These are phyloP conservation scores for Pteruthius melanotis DNA, from an alignment of 2,113 vertebrate species.

Conservation along the genomic window DNA sequence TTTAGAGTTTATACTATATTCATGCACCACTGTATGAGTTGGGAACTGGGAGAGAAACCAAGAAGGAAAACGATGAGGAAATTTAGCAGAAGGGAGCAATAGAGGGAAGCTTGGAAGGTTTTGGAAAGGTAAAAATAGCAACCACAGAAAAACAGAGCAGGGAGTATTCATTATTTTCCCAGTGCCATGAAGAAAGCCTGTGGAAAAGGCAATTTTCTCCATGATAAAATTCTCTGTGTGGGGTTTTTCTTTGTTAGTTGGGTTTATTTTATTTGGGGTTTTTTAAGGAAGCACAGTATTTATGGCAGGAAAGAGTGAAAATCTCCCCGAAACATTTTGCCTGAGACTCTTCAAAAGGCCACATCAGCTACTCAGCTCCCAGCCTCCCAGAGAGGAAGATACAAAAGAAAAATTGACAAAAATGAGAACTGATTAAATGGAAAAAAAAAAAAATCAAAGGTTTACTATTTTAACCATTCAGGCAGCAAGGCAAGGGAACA, in stretches of 20 bases:
- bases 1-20: not conserved
- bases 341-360: not conserved
- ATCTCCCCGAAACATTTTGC: not conserved
- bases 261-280: not conserved
- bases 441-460: not conserved
- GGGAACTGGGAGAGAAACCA: not conserved
- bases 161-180: not conserved
- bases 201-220: not conserved
- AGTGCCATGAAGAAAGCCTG: not conserved
- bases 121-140: conserved; percentile 6
- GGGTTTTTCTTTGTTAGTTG: not conserved
- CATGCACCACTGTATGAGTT: not conserved
- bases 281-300: not conserved
- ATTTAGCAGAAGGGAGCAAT: not conserved
- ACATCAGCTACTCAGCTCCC: not conserved
- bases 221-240: not conserved
- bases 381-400: not conserved
- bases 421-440: not conserved
- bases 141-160: not conserved
- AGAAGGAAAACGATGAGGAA: conserved; percentile 1
- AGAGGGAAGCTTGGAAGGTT: not conserved
- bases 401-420: not conserved
- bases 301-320: not conserved
- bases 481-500: conserved; percentile 2
- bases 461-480: not conserved